Percentiles rank a stretch among this genome's conserved stretches.
Evolutionary conservation across 1,140 invertebrate genomes (phyloP).

Genomic region (Monomorium pharaonis): DNA sequence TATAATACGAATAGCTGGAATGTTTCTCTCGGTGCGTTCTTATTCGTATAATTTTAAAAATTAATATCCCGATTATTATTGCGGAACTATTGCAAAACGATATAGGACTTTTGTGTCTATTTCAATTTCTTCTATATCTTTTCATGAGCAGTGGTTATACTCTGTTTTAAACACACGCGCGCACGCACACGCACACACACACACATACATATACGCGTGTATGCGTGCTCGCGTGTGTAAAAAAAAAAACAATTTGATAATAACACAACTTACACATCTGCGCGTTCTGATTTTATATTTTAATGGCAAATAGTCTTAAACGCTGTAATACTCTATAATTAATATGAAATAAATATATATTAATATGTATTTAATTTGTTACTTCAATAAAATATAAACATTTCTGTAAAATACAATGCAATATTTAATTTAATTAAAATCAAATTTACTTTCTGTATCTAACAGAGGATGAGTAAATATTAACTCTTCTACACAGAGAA

Average conservation of each 20-base stretch:
- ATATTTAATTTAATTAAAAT: constrained; percentile 24
- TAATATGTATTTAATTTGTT: constrained; percentile 35
- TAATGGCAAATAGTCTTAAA: constrained; percentile 9
- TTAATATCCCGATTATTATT: too few relatives aligned
- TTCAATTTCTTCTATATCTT: too few relatives aligned
- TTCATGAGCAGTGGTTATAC: too few relatives aligned
- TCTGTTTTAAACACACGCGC: too few relatives aligned
- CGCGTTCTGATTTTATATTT: neutral
- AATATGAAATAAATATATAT: constrained; percentile 42
- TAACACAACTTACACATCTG: neutral
- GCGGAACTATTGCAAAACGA: too few relatives aligned
- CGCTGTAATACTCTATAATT: neutral
- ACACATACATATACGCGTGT: too few relatives aligned
- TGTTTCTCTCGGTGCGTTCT: too few relatives aligned
- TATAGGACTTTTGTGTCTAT: too few relatives aligned
- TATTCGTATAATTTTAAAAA: too few relatives aligned
- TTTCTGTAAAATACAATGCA: neutral
- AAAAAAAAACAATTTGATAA: constrained; percentile 1
- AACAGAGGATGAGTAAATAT: neutral
- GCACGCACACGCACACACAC: too few relatives aligned
- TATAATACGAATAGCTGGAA: too few relatives aligned
- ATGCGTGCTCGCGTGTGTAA: too few relatives aligned
- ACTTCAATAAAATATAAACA: constrained; percentile 40
- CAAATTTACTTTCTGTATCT: constrained; percentile 5
- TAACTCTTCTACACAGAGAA: neutral